Base-by-base conservation (phyloP, 2,888 invertebrate genomes). In the Leucozona laternaria region DNA sequence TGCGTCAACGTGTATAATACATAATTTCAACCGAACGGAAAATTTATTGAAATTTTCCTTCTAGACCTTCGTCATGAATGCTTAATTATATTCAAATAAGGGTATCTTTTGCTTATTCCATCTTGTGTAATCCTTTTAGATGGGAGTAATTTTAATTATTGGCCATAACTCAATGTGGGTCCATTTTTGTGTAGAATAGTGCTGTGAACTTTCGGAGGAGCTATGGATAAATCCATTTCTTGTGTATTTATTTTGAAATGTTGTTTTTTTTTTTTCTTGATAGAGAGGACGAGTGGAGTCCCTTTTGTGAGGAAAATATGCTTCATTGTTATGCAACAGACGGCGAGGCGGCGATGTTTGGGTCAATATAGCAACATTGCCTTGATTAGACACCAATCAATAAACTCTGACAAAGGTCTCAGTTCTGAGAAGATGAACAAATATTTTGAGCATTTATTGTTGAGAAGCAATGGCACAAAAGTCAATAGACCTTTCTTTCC, bases 31-130 rank as follows among this genome's bases (percentile, higher is more conserved):
- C 55, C 79, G 75, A 79, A 83, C 50, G 57, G 68, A 79, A 83
- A 78, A 83, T 83, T 83, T 83, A 79, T 83, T 83, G 79, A 79
- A 83, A 79, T 83, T 79, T 75, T 75, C 79, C 71, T 72, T 64
- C 60, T 31, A 64, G 79, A 79, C 83, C 83, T 79, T 79, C 83
- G 75, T 83, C 83, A 79, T 79, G 79, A 83, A 83, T 83, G 70
- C 79, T 78, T 83, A 83, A 83, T 83, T 83, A 75, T 57, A 83
- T 79, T 83, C 62, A 83, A 79, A 83, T 83, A 83, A 79, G 83
- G 79, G 73, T 70, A 72, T 15, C 57, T 57, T 20, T 57, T 25
- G 28, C 71, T 34, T 28, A 20, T 50, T 48, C 50, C 45, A 31
- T 17, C 7, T 43, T 57, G 17, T 60, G 43, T 60, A 62, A 68